These are phyloP conservation scores for Seira sanloemensis DNA, from an alignment of 2,888 invertebrate species.

Conservation along the genomic window DNA sequence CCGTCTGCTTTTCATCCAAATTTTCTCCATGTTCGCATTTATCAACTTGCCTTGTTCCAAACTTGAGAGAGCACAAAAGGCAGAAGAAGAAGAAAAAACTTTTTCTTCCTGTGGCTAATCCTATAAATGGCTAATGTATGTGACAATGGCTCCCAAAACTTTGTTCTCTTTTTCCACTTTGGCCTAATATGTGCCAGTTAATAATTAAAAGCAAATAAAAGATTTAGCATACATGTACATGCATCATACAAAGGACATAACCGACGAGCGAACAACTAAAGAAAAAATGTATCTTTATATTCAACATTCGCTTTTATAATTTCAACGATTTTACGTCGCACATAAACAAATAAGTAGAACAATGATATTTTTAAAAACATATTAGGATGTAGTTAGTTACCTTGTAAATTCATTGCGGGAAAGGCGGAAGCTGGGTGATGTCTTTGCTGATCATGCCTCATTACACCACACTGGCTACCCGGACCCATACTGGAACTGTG, in stretches of 20 bases:
- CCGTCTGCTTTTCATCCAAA: constrained; percentile 72
- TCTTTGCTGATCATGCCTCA: constrained; percentile 74
- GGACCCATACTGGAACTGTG: constrained; percentile 72
- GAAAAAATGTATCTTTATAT: too few species aligned
- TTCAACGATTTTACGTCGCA: too few species aligned
- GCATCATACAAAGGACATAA: too few species aligned
- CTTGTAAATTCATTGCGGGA: constrained; percentile 74
- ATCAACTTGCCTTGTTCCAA: constrained; percentile 57
- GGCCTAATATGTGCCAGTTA: too few species aligned
- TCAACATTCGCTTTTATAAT: too few species aligned
- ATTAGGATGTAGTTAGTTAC: constrained; percentile 53
- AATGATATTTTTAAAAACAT: too few species aligned
- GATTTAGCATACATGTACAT: too few species aligned
- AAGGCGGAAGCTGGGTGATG: constrained; percentile 73
- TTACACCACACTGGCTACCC: constrained; percentile 73
- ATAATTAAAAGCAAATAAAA: neutral
- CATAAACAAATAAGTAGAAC: too few species aligned
- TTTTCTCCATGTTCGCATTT: constrained; percentile 65
- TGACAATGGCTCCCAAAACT: too few species aligned
- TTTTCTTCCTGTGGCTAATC: constrained; percentile 13
- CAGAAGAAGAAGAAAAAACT: too few species aligned
- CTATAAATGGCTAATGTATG: constrained; percentile 5
- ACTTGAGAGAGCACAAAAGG: neutral
- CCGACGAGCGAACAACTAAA: too few species aligned
- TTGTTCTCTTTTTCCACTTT: too few species aligned